Conservation (phyloP, 2,113 vertebrate species). For the Otolemur garnettii region DNA sequence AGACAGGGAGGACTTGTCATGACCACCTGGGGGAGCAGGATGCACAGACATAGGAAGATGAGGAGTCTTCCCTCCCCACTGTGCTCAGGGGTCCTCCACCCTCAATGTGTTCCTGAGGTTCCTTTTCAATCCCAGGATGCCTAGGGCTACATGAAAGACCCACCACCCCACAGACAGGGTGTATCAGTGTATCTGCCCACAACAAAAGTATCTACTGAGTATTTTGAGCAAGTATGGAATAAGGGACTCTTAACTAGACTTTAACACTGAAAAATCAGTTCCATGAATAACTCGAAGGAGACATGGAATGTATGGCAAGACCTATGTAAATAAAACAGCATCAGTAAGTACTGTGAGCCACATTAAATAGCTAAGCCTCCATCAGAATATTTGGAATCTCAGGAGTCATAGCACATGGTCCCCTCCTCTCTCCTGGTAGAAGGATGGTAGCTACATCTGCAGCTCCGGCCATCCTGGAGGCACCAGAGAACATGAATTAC, state of each 20-base stretch:
- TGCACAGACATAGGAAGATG: not conserved
- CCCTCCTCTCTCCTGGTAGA: not conserved
- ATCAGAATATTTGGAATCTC: not conserved
- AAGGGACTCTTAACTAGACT: not conserved
- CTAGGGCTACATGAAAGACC: not conserved
- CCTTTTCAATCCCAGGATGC: not conserved
- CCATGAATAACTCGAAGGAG: not conserved
- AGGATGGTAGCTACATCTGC: rapidly evolving
- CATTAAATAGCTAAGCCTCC: no score
- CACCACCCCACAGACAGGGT: no score
- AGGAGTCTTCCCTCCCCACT: rapidly evolving
- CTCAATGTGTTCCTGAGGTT: not conserved
- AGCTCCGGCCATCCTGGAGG: not conserved
- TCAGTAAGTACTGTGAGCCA: not conserved
- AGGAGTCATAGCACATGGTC: rapidly evolving
- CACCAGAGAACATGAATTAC: no score
- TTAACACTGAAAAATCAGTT: not conserved
- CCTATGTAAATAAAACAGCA: not conserved
- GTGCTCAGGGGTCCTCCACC: not conserved
- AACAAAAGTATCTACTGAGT: rapidly evolving
- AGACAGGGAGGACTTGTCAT: not conserved
- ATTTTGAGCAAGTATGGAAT: not conserved
- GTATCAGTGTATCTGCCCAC: not conserved
- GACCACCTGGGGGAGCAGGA: not conserved
- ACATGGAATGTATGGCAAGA: not conserved